These are phyloP conservation scores for Oasisia sp. DNA, from an alignment of 2,888 invertebrate genomes.

Conservation along the genomic window DNA sequence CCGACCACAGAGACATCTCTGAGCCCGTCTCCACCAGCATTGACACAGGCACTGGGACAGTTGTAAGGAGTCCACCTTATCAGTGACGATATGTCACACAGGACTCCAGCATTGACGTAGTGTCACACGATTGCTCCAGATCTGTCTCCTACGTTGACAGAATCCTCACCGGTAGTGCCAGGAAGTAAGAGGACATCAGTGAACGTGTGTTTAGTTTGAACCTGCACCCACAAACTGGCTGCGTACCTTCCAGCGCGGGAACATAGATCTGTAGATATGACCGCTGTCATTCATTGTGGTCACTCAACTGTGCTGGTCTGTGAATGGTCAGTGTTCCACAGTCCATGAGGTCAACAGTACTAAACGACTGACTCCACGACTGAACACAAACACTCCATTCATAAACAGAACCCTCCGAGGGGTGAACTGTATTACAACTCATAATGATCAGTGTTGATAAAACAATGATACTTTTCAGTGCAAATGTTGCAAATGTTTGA, in stretches of 20 bases:
- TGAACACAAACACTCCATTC: background rate
- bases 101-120: background rate
- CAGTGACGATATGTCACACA: background rate
- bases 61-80: background rate
- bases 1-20: background rate
- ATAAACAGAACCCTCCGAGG: background rate
- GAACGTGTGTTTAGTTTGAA: background rate
- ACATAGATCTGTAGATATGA: background rate
- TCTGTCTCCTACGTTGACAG: background rate
- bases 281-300: background rate
- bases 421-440: background rate
- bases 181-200: background rate
- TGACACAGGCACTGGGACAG: background rate
- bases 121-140: background rate
- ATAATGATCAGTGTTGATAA: background rate
- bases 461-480: background rate
- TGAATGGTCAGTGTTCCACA: background rate
- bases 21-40: background rate
- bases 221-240: background rate
- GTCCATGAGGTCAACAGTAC: background rate
- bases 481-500: background rate
- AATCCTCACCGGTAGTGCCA: background rate
- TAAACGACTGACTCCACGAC: background rate
- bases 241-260: background rate
- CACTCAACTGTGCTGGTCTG: background rate